These are phyloP conservation scores for Cyphomyrus plagiostoma DNA, from an alignment of 2,113 vertebrate genomes.

Conservation along the genomic window DNA sequence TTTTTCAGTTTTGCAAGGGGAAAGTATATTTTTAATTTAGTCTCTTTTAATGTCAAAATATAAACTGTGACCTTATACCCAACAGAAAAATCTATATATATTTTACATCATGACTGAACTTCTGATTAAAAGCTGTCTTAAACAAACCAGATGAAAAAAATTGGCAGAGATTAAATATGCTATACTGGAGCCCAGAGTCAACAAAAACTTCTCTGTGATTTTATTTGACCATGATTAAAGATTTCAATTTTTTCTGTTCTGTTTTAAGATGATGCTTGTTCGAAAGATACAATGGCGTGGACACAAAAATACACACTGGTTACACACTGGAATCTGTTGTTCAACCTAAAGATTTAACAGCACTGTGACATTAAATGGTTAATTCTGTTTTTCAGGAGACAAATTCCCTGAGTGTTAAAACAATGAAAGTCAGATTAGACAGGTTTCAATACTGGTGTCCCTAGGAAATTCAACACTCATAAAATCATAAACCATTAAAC, in stretches of 20 bases:
- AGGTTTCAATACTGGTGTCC: background rate
- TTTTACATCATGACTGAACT: background rate
- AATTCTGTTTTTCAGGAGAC: background rate
- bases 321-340: background rate
- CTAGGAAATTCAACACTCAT: background rate
- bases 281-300: background rate
- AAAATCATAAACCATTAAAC: background rate
- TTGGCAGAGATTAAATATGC: background rate
- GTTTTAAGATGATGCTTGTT: background rate
- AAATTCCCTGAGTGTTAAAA: background rate
- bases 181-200: background rate
- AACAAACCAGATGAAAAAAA: background rate
- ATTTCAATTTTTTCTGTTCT: background rate
- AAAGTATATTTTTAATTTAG: background rate
- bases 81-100: background rate
- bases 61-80: background rate
- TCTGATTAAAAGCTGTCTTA: background rate
- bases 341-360: background rate
- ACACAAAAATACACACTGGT: background rate
- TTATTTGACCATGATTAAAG: background rate
- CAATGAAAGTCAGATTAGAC: slow-evolving; percentile 2
- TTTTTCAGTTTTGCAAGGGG: background rate
- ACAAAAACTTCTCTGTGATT: background rate
- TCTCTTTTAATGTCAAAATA: background rate
- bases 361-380: background rate